Evolutionary conservation across 2,888 invertebrate genomes (phyloP).

Genomic region (Nezara viridula): DNA sequence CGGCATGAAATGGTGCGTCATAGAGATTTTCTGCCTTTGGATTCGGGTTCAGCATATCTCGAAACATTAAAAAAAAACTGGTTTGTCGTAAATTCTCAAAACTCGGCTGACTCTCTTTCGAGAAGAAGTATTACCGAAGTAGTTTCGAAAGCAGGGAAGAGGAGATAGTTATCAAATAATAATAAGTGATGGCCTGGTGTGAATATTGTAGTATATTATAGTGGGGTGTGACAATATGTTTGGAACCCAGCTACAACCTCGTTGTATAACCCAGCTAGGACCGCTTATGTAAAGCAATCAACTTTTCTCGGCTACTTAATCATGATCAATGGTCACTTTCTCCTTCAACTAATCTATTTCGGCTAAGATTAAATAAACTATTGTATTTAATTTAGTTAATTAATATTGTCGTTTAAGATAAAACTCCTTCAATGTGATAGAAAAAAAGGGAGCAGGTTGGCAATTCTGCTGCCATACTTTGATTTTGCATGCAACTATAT

Average conservation of each 20-base stretch:
- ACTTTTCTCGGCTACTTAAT: conserved; percentile 28
- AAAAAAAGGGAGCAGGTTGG: background rate
- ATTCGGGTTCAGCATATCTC: too few species aligned
- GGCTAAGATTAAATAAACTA: background rate
- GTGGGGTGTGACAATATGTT: conserved; percentile 10
- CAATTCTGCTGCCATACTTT: too few species aligned
- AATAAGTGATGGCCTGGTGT: background rate
- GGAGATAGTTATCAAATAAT: conserved; percentile 16
- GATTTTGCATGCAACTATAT: too few species aligned
- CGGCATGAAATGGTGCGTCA: too few species aligned
- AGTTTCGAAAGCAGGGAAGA: background rate
- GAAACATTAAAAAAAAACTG: too few species aligned
- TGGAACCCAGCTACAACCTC: background rate
- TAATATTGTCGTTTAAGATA: background rate
- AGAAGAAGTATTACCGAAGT: background rate
- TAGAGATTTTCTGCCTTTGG: too few species aligned
- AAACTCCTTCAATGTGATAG: background rate
- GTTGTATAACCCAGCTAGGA: background rate
- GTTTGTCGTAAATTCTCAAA: too few species aligned
- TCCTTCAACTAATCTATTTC: conserved; percentile 9
- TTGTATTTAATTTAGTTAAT: background rate
- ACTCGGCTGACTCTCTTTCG: background rate
- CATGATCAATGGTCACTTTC: conserved; percentile 5
- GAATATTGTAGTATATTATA: background rate
- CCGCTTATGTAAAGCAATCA: conserved; percentile 20